Evolutionary conservation across 2,113 vertebrate genomes (phyloP).

Genomic region (Lamprotornis superbus): DNA sequence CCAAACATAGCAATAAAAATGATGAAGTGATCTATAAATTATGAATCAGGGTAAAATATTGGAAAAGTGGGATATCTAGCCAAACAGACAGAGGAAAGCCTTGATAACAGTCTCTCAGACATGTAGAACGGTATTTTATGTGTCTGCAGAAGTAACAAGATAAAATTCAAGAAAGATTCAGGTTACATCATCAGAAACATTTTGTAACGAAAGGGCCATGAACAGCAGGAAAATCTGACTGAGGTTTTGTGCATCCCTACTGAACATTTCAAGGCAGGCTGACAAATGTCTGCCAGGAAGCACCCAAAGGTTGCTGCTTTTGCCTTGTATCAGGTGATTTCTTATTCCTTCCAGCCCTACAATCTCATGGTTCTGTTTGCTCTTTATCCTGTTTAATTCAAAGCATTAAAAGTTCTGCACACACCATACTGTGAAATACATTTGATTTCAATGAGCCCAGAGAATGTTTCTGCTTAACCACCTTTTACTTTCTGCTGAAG

Average conservation of each 20-base stretch:
- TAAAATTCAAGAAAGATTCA: not conserved
- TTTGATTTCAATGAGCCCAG: not conserved
- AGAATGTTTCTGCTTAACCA: not conserved
- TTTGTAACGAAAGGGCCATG: not conserved
- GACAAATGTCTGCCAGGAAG: not conserved
- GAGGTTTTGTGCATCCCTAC: not conserved
- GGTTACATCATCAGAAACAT: not conserved
- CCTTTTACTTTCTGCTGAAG: not conserved
- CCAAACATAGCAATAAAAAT: slow-evolving; percentile 1
- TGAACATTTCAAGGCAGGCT: not conserved
- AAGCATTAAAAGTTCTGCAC: not conserved
- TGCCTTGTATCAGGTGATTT: not conserved
- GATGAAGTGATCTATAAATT: not conserved
- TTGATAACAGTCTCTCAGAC: not conserved
- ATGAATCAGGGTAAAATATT: not conserved
- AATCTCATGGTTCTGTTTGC: not conserved
- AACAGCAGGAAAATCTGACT: not conserved
- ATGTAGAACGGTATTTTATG: not conserved
- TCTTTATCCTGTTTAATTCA: not conserved
- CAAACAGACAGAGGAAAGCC: not conserved
- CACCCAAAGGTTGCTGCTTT: not conserved
- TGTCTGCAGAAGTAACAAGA: not conserved
- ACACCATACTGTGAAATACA: not conserved
- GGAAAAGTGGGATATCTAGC: not conserved
- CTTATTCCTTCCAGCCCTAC: not conserved